A percentile compares a stretch with the other conserved stretches of the same genome.
These are phyloP conservation scores for Alcedo quadribrachys DNA, from an alignment of 2,797 vertebrate species.

Conservation along the genomic window DNA sequence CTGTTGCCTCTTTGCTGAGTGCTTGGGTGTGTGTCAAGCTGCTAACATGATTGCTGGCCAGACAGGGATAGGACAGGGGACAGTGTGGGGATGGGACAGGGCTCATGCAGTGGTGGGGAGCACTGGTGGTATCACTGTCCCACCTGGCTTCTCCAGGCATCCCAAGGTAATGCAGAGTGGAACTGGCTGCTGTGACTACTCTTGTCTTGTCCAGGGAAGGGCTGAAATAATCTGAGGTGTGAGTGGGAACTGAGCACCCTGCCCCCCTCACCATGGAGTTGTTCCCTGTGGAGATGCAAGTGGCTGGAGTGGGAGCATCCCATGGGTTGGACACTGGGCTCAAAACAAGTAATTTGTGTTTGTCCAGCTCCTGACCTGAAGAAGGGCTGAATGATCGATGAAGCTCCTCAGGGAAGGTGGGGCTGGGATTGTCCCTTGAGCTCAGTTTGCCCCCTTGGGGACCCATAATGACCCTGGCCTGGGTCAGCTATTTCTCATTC, in stretches of 20 bases:
- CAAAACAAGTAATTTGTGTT: rapidly evolving
- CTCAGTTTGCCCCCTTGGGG: neutral
- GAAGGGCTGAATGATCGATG: neutral
- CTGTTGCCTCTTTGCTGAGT: conserved; percentile 29
- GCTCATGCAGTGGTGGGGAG: neutral
- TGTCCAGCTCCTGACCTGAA: neutral
- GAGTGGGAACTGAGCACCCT: rapidly evolving
- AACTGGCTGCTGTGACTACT: neutral
- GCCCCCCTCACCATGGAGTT: rapidly evolving
- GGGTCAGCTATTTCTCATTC: neutral
- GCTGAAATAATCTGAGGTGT: neutral
- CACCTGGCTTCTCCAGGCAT: neutral
- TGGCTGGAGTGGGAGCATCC: rapidly evolving
- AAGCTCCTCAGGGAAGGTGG: neutral
- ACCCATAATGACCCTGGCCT: rapidly evolving
- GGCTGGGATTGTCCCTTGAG: neutral
- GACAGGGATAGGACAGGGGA: rapidly evolving
- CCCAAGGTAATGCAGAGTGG: neutral
- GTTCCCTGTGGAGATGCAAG: rapidly evolving
- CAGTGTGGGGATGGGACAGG: neutral
- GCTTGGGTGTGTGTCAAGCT: neutral
- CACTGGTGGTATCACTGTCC: neutral
- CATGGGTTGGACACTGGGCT: rapidly evolving
- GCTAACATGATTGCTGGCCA: neutral
- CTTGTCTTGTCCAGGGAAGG: rapidly evolving